Percentiles rank a stretch among this genome's conserved stretches.
Evolutionary conservation across 2,113 vertebrate species (phyloP).

Genomic region (Chloebia gouldiae): DNA sequence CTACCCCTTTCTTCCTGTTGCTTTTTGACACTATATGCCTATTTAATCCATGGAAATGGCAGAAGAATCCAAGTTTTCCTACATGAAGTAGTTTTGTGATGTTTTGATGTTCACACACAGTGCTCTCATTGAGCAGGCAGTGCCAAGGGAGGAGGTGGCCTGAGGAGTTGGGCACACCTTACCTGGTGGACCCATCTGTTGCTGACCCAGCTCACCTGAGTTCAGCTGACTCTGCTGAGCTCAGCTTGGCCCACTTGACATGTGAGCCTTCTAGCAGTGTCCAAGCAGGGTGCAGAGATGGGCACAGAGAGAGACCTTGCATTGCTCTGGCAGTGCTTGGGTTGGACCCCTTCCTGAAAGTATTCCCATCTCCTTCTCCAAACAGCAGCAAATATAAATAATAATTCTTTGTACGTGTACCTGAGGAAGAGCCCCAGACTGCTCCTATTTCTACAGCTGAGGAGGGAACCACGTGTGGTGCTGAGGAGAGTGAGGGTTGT

Average conservation of each 20-base stretch:
- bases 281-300: neutral
- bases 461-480: accelerated
- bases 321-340: neutral
- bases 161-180: neutral
- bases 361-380: neutral
- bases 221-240: neutral
- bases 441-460: neutral
- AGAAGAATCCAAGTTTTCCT: neutral
- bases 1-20: neutral
- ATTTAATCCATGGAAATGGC: neutral
- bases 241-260: accelerated
- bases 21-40: neutral
- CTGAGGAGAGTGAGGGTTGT: neutral
- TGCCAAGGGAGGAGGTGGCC: neutral
- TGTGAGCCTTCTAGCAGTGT: neutral
- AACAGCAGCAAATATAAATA: neutral
- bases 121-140: neutral
- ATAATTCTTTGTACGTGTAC: neutral
- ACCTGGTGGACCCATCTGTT: neutral
- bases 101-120: neutral
- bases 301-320: accelerated
- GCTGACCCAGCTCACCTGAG: neutral
- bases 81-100: neutral
- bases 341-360: neutral
- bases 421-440: neutral